Base-by-base conservation (phyloP, 2,113 vertebrate genomes). In the Hippolais icterina region DNA sequence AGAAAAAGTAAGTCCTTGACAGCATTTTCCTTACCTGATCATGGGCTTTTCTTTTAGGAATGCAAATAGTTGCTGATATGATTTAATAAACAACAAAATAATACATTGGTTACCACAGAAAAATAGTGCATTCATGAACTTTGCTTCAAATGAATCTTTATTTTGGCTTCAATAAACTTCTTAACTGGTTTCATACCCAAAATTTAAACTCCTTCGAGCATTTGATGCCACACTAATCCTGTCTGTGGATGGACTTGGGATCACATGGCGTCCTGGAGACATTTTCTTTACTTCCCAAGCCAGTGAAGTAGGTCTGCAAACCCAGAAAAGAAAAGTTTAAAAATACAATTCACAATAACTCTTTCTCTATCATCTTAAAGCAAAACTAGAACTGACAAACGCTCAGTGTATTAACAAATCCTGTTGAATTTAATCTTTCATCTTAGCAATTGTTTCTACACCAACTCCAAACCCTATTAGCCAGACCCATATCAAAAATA, bases 211-310 rank as follows among this genome's bases (percentile, higher is more conserved):
- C 72, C 99, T 99, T 28, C 99, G 98, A 83, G 99, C 98, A 74
- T 95, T 99, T 54, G 99, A 98, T 22, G 99, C 98, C 24, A 98
- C 98, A 80, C 93, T 99, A 83, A 99, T 99, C 96, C 99, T 98
- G 52, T 99, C 99, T 35, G 99, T 96, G 3, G 99, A 99, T 3
- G 99, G 98, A 93, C 99, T 99, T n/a, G 99, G 98, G 95, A 99
- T 98, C 91, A 99, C 98, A 28, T 99, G 99, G 33, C 99, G 99
- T 66, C 99, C 99, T 2, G 99, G 99, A 79, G 99, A 99, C 99
- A 99, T 99, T 84, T 99, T 99, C 86, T 99, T 99, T 42, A 99
- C 99, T 97, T 99, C 99, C 99, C 99, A 99, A 4, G 99, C 99
- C 96, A 99, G 96, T 28, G 99, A 99, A 5, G 99, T 99, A 18